Conservation (phyloP, 2,797 vertebrate genomes). For the Aphelocoma californica region DNA sequence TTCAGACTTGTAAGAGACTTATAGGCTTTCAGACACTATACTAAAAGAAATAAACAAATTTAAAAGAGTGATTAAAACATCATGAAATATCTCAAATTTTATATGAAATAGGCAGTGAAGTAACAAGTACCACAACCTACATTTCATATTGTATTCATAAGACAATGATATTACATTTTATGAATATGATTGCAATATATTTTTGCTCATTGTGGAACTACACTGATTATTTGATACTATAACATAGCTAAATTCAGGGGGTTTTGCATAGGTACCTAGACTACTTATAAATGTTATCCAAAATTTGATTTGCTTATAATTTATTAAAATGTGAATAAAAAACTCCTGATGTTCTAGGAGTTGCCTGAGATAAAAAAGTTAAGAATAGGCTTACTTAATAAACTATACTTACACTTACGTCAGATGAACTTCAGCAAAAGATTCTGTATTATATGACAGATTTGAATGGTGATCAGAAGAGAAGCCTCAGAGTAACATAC, state of each 20-base stretch:
- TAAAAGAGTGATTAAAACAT: background rate
- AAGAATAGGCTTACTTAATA: background rate
- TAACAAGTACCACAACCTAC: background rate
- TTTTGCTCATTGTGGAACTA: background rate
- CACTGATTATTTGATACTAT: background rate
- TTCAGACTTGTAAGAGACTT: background rate
- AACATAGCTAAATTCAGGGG: background rate
- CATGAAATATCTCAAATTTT: background rate
- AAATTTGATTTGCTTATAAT: background rate
- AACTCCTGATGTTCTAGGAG: background rate
- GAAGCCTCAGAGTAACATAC: background rate
- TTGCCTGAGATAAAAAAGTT: background rate
- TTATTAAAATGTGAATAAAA: background rate
- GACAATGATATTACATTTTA: background rate
- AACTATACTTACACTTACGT: background rate
- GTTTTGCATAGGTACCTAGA: background rate
- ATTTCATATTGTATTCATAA: background rate
- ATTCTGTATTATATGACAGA: background rate
- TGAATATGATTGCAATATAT: background rate
- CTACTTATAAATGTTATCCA: background rate
- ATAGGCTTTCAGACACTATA: background rate
- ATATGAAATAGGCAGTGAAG: background rate
- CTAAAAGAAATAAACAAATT: background rate
- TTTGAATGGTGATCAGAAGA: background rate
- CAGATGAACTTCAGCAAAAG: background rate